Evolutionary conservation across 2,888 invertebrate species (phyloP), one percentile per base, ranked within the genome.

Genomic region (Zele albiditarsus): DNA sequence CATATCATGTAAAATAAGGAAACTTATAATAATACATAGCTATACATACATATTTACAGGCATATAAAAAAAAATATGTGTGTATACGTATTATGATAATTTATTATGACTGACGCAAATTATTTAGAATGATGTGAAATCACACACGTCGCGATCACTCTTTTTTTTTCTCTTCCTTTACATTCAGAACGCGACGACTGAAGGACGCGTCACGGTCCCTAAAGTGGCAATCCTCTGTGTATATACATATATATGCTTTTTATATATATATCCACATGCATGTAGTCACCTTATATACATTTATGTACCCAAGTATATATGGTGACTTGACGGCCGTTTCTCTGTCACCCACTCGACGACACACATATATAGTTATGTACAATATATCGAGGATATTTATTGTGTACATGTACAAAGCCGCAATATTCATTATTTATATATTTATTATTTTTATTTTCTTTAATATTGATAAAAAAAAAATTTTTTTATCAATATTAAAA

Each of bases 161-260:
- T 81, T 77, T 73, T 70, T 72, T 58, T 71, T 66, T 63, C 38
- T 20, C 23, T 75, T 38, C 68, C 67, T 57, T 66, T 60, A 62
- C 66, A 49, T 70, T 62, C 62, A 63, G 46, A 65, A 49, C 38
- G 46, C 67, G 68, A 31, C 27, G 68, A 38, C 46, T 20, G 71
- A 67, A 66, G 68, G 75, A 77, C 77, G 78, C 76, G 53, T 63
- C 10, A 57, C 72, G 28, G 68, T 77, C 49, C 71, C 60, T 75
- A 62, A 67, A 63, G 38, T 75, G 63, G 63, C 31, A 70, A 10
- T 70, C 53, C 65, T 46, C 31, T 58, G 63, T 33, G 57, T 28
- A 25, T 60, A 23, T 38, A 60, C 31, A 62, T 63, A 68, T 73
- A 62, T 67, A 38, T 62, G 38, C 33, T 68, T 46, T 70, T 38